Conservation (phyloP, 2,888 invertebrate genomes). For the Tolmerus cingulatus region DNA sequence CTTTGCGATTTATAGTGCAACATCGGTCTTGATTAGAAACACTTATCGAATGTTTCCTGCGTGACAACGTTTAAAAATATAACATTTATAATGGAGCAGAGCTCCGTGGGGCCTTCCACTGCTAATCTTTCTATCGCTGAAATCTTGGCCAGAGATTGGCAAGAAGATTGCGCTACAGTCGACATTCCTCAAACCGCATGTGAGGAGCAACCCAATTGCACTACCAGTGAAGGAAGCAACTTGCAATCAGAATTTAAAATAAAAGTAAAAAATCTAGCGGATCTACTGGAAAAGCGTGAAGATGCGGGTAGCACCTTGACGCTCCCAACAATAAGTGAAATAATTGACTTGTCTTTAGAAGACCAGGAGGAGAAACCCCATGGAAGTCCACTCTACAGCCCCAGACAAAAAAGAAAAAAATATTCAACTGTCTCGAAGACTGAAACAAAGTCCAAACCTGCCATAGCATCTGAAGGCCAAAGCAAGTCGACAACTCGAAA, state of each 20-base stretch:
- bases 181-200: not conserved
- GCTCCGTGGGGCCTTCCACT: not conserved
- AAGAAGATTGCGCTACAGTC: not conserved
- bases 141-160: not conserved
- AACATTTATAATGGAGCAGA: not conserved
- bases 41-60: not conserved
- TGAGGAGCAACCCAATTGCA: not conserved
- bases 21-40: not conserved
- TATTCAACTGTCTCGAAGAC: not conserved
- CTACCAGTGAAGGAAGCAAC: not conserved
- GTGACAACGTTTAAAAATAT: not conserved
- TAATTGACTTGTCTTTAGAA: not conserved
- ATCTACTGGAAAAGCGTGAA: not conserved
- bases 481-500: not conserved
- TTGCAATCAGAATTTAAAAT: not conserved
- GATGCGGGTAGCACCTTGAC: not conserved
- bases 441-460: not conserved
- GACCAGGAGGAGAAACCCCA: not conserved
- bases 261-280: not conserved
- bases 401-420: not conserved
- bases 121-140: not conserved
- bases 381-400: not conserved
- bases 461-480: not conserved
- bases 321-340: not conserved
- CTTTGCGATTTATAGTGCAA: not conserved